phyloP scores from a whole-genome alignment of 1,140 invertebrate species.

The Alviniconcha marisindica region DNA sequence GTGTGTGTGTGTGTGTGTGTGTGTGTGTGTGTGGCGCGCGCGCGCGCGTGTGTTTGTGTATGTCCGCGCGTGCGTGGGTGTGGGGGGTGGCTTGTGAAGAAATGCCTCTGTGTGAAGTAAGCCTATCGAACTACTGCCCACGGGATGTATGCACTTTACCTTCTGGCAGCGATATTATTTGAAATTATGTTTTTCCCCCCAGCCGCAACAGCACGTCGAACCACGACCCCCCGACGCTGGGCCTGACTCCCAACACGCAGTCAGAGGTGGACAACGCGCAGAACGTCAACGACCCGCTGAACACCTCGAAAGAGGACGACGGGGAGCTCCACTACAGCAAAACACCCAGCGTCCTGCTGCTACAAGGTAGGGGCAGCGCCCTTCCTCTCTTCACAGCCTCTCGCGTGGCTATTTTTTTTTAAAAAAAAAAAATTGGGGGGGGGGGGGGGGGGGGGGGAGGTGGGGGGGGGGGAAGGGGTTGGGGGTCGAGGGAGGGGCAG shows the following conservation, averaged over 20 bases:
- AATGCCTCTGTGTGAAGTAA: no score
- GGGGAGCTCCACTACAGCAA: slow-evolving; percentile 16
- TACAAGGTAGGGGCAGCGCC: slow-evolving; percentile 17
- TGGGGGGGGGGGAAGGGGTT: neutral
- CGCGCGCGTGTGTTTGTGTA: no score
- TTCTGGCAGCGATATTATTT: no score
- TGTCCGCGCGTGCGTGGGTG: no score
- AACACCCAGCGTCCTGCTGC: neutral
- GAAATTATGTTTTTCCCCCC: no score
- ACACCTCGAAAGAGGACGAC: neutral
- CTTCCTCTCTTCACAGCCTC: no score
- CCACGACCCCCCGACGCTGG: slow-evolving; percentile 21
- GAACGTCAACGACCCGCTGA: neutral
- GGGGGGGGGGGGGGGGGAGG: neutral
- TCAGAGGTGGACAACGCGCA: neutral
- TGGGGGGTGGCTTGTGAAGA: no score
- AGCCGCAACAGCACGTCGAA: slow-evolving; percentile 7
- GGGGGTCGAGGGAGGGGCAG: neutral
- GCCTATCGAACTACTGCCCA: no score
- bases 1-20: no score
- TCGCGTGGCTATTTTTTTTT: neutral
- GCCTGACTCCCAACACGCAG: neutral
- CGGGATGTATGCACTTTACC: no score
- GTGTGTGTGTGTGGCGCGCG: no score
- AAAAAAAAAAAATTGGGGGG: no score